Base-by-base conservation (phyloP, 2,888 invertebrate species). In the Sphinx pinastri region DNA sequence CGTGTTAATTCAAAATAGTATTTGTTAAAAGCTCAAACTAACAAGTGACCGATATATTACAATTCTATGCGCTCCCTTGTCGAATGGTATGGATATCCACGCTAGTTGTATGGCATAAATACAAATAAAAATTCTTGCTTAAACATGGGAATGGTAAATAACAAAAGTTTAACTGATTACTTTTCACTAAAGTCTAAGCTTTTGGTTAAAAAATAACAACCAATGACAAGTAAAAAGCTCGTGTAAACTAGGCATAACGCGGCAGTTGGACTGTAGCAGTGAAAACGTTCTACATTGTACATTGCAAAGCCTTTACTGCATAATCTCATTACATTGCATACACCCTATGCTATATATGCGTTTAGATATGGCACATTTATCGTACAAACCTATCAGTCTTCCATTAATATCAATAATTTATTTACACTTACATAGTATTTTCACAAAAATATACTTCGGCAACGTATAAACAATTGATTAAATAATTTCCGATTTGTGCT, bases 321-420 rank as follows among this genome's bases (percentile, higher is more conserved):
- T 59, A 70, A 59, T 14, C 73, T 74, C 72, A 71, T 67, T 58
- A 71, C 51, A 71, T 67, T 66, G 68, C 51, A 60, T 25, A 67
- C 70, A 71, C 73, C 68, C 68, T 71, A 71, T 8, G 66, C 70
- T 63, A 45, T 68, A 78, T 75, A 79, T 74, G 76, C 79, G 80
- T 76, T 81, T 75, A 87, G 88, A 91, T 91, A 92, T 93, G 93
- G 93, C 93, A 93, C 92, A 87, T 88, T 85, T 77, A 86, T 82
- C 84, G 83, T 92, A 90, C 75, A 87, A 87, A 85, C 79, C 91
- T 93, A 93, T 93, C 93, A 93, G 93, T 93, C 93, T 93, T 93
- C 88, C 73, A 83, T 83, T 78, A 83, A 81, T 79, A 84, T 82
- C 75, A 79, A 83, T 82, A 82, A 80, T 55, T 16, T 83, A 82